These are phyloP conservation scores for Stegana nigrithorax DNA, from an alignment of 2,888 invertebrate species.

Conservation along the genomic window DNA sequence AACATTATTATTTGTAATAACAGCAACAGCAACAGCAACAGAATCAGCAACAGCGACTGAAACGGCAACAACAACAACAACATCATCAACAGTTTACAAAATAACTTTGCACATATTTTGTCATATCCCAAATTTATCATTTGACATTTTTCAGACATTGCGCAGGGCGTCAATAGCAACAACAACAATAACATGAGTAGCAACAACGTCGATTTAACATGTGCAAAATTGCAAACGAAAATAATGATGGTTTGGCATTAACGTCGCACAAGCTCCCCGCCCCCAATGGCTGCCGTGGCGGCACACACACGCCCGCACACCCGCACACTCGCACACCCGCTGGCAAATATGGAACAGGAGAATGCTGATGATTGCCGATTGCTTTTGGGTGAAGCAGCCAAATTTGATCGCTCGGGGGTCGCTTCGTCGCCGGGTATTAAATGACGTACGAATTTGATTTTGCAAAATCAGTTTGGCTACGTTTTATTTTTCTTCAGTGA, in stretches of 20 bases:
- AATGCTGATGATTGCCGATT: too few relatives aligned
- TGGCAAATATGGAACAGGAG: too few relatives aligned
- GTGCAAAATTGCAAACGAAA: neutral
- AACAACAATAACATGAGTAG: constrained; percentile 17
- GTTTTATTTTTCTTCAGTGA: constrained; percentile 1
- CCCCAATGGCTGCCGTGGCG: constrained; percentile 2
- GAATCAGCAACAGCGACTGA: neutral
- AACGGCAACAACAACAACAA: neutral
- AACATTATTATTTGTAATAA: neutral
- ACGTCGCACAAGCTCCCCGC: constrained; percentile 42
- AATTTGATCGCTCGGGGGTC: neutral
- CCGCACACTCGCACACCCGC: too few relatives aligned
- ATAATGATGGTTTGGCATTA: constrained; percentile 59
- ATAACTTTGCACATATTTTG: constrained; percentile 38
- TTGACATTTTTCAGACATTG: constrained; percentile 39
- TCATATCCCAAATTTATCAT: constrained; percentile 59
- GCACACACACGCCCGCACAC: neutral
- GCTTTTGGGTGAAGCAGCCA: neutral
- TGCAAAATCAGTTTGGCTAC: constrained; percentile 43
- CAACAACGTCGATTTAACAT: constrained; percentile 24
- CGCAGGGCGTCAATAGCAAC: constrained; percentile 22
- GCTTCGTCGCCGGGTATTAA: constrained; percentile 22
- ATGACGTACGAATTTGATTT: constrained; percentile 49
- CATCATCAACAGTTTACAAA: neutral
- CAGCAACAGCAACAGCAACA: neutral